Conservation (phyloP, 1,140 invertebrate species). For the Diuraphis noxia region DNA sequence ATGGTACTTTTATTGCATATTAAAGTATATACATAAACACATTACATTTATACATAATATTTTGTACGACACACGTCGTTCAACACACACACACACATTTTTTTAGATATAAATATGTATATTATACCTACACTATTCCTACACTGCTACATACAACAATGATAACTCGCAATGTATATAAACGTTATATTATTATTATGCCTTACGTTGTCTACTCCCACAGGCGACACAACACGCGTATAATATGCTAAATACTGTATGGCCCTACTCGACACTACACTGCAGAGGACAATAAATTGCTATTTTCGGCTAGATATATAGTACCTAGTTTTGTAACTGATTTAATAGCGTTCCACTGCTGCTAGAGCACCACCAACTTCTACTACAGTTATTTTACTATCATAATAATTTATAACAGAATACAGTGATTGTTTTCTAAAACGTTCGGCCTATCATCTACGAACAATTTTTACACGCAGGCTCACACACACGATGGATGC, state of each 20-base stretch:
- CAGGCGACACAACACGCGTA: neutral
- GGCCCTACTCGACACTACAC: neutral
- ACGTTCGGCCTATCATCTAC: neutral
- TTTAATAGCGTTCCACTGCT: constrained; percentile 16
- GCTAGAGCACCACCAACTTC: neutral
- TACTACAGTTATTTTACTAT: neutral
- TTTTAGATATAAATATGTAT: neutral
- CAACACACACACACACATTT: neutral
- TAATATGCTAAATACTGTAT: neutral
- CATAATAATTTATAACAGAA: neutral
- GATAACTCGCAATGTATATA: neutral
- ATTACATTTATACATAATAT: neutral
- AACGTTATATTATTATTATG: neutral
- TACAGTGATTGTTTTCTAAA: neutral
- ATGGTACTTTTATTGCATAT: neutral
- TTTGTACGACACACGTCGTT: neutral
- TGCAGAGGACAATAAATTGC: neutral
- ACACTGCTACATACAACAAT: neutral
- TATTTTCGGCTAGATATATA: neutral
- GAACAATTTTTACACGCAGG: neutral
- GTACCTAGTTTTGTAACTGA: constrained; percentile 8
- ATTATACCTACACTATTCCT: neutral
- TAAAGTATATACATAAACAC: neutral
- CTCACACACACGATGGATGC: neutral
- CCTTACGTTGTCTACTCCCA: neutral